phyloP scores from a whole-genome alignment of 2,888 invertebrate genomes.

The Cryptosula pallasiana region DNA sequence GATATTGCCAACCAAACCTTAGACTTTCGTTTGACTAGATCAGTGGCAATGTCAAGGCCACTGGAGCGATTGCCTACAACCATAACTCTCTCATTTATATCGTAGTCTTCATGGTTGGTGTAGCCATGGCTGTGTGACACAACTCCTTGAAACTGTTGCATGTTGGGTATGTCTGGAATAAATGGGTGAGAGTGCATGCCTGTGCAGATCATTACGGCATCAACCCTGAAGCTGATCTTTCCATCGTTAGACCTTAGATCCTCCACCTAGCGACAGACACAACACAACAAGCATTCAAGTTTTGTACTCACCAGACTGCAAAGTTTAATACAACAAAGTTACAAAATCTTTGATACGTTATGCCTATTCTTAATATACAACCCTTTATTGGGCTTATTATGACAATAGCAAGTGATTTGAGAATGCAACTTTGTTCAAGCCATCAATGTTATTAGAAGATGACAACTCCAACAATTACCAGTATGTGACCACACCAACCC shows the following conservation, averaged over 20 bases:
- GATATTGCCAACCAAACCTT: too few relatives aligned
- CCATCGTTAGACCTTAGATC: not conserved
- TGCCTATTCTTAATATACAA: too few relatives aligned
- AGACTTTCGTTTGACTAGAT: not conserved
- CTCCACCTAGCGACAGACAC: not conserved
- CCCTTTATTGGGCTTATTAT: too few relatives aligned
- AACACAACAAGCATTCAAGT: too few relatives aligned
- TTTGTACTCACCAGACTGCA: too few relatives aligned
- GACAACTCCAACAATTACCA: not conserved
- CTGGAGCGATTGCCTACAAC: not conserved
- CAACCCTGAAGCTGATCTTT: not conserved
- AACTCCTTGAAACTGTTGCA: conserved; percentile 24
- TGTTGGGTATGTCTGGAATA: conserved; percentile 27
- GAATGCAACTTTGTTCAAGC: not conserved
- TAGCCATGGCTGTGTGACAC: conserved; percentile 20
- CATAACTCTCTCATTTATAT: not conserved
- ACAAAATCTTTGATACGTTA: too few relatives aligned
- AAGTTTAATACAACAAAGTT: too few relatives aligned
- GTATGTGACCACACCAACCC: too few relatives aligned
- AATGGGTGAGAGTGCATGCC: conserved; percentile 25
- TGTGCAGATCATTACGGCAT: conserved; percentile 27
- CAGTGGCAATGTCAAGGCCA: conserved; percentile 12
- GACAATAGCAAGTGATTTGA: not conserved
- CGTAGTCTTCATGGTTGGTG: not conserved
- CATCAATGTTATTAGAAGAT: too few relatives aligned